Percentiles rank a stretch among this genome's conserved stretches.
These are phyloP conservation scores for Conus canariensis DNA, from an alignment of 2,888 invertebrate species.

Conservation along the genomic window DNA sequence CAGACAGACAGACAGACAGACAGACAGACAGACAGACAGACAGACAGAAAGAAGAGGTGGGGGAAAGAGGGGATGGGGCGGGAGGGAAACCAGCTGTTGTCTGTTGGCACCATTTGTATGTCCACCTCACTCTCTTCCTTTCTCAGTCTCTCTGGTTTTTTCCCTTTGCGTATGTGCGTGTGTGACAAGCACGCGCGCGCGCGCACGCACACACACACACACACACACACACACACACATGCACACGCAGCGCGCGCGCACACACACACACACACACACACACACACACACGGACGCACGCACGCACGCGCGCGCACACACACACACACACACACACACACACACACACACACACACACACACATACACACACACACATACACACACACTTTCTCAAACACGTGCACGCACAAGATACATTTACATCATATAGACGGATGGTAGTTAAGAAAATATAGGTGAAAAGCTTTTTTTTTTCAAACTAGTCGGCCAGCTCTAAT, in stretches of 20 bases:
- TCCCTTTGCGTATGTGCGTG: not conserved
- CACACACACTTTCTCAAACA: not conserved
- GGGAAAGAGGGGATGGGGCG: not conserved
- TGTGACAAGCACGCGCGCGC: not conserved
- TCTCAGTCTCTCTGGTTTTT: not conserved
- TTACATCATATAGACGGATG: no score
- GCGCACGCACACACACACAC: not conserved
- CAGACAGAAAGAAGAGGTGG: not conserved
- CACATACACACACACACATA: no score
- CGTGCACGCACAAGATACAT: not conserved
- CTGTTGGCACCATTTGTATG: not conserved
- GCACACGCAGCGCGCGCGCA: not conserved
- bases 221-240: not conserved
- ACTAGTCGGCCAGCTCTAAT: no score
- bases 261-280: not conserved
- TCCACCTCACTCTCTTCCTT: not conserved
- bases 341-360: not conserved
- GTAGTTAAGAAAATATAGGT: no score
- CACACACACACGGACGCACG: not conserved
- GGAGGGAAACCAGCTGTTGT: no score
- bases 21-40: no score
- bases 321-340: conserved; percentile 4
- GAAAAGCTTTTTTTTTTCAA: no score
- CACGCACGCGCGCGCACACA: not conserved
- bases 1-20: no score